phyloP scores from a whole-genome alignment of 2,113 vertebrate species.

The rat (Rattus norvegicus) region DNA sequence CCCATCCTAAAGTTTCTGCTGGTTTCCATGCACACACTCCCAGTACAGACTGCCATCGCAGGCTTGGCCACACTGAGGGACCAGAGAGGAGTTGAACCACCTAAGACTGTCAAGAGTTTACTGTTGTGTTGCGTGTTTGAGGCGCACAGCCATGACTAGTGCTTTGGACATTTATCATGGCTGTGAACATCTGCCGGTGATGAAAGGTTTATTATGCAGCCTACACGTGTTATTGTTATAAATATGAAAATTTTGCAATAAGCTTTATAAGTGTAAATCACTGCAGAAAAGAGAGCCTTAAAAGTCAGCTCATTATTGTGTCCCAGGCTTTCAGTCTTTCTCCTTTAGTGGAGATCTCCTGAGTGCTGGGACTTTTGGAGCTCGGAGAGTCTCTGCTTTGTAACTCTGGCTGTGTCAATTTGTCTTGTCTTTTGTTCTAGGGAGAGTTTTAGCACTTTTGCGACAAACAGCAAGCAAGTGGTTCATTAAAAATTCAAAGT shows the following conservation, averaged over 20 bases:
- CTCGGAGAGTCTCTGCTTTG: slow-evolving; percentile 10
- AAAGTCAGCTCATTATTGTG: not conserved
- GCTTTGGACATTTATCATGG: not conserved
- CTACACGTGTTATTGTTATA: slow-evolving; percentile 8
- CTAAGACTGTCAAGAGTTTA: not conserved
- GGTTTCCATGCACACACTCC: not conserved
- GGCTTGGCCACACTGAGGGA: not conserved
- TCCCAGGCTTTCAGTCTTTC: not conserved
- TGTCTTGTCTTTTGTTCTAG: slow-evolving; percentile 16
- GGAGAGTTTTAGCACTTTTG: slow-evolving; percentile 47
- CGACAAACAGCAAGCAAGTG: slow-evolving; percentile 48
- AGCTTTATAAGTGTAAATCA: slow-evolving; percentile 42
- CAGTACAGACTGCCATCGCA: not conserved
- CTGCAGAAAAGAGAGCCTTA: not conserved
- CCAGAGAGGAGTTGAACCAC: not conserved
- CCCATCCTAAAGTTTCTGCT: not conserved
- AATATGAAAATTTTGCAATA: slow-evolving; percentile 20
- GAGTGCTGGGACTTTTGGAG: not conserved
- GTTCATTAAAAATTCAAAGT: slow-evolving; percentile 66
- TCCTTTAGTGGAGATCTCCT: not conserved
- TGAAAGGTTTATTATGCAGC: slow-evolving; percentile 36
- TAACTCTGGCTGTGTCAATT: not conserved
- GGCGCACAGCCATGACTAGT: not conserved
- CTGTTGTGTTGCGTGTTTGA: not conserved
- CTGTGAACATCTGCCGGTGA: not conserved